Percentiles rank a stretch among this genome's conserved stretches.
These are phyloP conservation scores for Drosophila hydei DNA, from an alignment of 1,140 invertebrate genomes.

Conservation along the genomic window DNA sequence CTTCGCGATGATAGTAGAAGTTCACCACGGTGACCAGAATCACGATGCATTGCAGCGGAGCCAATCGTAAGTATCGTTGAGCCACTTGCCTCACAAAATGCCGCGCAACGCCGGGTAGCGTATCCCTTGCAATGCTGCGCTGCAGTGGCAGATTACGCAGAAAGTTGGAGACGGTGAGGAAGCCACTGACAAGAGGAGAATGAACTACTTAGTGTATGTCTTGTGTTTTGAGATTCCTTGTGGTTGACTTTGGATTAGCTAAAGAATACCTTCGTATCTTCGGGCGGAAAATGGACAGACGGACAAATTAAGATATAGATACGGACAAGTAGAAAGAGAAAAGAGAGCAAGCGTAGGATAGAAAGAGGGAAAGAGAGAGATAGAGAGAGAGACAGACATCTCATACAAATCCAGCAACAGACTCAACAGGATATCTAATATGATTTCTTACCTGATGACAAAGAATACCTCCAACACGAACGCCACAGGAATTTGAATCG, in stretches of 20 bases:
- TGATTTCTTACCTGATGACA: constrained; percentile 40
- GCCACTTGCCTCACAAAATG: constrained; percentile 8
- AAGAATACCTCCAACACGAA: constrained; percentile 54
- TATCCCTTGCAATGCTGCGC: constrained; percentile 27
- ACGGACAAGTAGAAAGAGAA: no score
- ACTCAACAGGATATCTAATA: no score
- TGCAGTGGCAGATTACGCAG: constrained; percentile 33
- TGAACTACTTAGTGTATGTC: neutral
- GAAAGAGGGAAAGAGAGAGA: neutral
- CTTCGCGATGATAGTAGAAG: constrained; percentile 38
- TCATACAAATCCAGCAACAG: no score
- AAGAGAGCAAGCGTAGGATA: neutral
- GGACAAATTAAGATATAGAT: no score
- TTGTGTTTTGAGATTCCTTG: no score
- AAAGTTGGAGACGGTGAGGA: constrained; percentile 52
- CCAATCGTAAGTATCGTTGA: constrained; percentile 53
- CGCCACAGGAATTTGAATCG: constrained; percentile 21
- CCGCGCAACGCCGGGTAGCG: constrained; percentile 1
- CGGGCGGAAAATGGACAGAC: no score
- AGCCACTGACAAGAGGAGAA: constrained; percentile 36
- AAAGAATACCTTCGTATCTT: no score
- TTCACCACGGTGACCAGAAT: constrained; percentile 19
- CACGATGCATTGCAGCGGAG: constrained; percentile 27
- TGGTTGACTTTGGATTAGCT: no score
- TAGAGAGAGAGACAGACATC: no score